Conservation (phyloP, 2,888 invertebrate species). For the Mechanitis mazaeus region DNA sequence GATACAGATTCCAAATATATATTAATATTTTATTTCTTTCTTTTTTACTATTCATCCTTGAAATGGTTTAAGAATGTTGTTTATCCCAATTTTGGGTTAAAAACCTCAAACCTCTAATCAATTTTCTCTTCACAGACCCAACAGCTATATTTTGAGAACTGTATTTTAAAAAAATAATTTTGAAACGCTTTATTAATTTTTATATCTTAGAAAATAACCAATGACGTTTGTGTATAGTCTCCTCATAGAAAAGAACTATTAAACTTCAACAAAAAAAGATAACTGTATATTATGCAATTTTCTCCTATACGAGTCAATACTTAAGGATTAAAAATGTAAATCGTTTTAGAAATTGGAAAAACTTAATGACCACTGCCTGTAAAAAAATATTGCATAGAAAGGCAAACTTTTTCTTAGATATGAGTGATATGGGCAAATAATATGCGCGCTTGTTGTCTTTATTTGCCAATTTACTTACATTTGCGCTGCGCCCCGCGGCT, state of each 20-base stretch:
- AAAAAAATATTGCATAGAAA: too few species aligned
- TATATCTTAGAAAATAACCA: too few species aligned
- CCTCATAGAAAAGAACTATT: conserved; percentile 14
- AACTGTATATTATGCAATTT: conserved; percentile 8
- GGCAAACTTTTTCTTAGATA: neutral
- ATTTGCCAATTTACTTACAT: conserved; percentile 75
- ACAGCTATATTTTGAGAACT: too few species aligned
- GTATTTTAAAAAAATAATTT: too few species aligned
- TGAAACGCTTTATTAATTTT: too few species aligned
- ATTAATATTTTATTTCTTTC: too few species aligned
- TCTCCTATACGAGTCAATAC: conserved; percentile 7
- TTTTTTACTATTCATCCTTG: too few species aligned
- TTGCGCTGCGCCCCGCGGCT: conserved; percentile 66
- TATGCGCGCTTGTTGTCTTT: conserved; percentile 62
- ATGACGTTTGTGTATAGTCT: neutral
- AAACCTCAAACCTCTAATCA: too few species aligned
- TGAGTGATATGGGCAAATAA: conserved; percentile 33
- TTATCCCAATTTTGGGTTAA: too few species aligned
- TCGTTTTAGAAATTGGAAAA: conserved; percentile 27
- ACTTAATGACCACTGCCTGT: conserved; percentile 24
- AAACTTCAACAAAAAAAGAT: neutral
- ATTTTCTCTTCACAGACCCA: too few species aligned
- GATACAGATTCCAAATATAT: too few species aligned
- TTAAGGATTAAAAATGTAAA: conserved; percentile 10
- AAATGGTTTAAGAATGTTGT: too few species aligned